Conservation (phyloP, 2,888 invertebrate genomes). For the Cactoblastis cactorum region DNA sequence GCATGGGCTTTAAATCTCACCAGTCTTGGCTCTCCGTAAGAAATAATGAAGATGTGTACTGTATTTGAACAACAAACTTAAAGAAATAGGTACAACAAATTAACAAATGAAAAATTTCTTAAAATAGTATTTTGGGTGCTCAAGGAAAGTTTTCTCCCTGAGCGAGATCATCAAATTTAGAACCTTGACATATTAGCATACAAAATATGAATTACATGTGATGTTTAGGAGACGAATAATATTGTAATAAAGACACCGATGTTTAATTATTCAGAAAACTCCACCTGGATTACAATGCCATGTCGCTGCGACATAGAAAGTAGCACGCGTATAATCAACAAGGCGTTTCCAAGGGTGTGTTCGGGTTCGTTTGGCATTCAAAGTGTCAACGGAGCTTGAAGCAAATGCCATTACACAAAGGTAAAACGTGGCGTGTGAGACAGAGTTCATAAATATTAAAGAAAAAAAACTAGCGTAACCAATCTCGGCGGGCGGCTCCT, state of each 20-base stretch:
- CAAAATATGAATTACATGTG: no score
- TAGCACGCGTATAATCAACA: slow-evolving; percentile 32
- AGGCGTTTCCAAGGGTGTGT: slow-evolving; percentile 40
- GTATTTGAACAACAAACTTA: no score
- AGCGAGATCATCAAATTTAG: no score
- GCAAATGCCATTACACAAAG: slow-evolving; percentile 62
- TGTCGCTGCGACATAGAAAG: slow-evolving; percentile 1
- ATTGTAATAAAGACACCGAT: not conserved
- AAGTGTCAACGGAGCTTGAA: slow-evolving; percentile 53
- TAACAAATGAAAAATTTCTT: no score
- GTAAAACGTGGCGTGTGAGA: slow-evolving; percentile 58
- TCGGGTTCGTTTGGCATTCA: slow-evolving; percentile 56
- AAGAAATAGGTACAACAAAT: no score
- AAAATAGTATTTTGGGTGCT: no score
- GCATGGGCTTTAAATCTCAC: no score
- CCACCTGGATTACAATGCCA: slow-evolving; percentile 1
- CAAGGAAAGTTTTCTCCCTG: no score
- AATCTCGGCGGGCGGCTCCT: slow-evolving; percentile 66
- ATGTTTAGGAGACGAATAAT: not conserved
- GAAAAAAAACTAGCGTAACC: slow-evolving; percentile 63
- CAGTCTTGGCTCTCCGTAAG: no score
- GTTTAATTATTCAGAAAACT: not conserved
- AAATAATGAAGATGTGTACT: no score
- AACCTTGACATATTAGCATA: no score
- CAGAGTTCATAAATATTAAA: slow-evolving; percentile 72